phyloP scores from a whole-genome alignment of 2,888 invertebrate species.

The Sarcophaga variegata region DNA sequence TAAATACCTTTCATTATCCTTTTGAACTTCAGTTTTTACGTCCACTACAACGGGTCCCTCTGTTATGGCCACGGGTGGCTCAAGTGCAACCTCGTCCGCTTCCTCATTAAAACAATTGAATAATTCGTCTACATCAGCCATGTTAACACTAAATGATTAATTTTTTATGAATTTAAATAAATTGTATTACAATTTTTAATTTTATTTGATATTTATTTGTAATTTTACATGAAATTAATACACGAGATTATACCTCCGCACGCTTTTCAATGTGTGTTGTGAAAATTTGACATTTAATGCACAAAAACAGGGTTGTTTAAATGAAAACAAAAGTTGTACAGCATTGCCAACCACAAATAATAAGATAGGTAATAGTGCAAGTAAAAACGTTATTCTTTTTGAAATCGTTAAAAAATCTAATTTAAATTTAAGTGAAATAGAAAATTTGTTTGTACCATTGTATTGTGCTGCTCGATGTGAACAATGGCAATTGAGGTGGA shows the following conservation, averaged over 20 bases:
- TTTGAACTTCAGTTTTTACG: slow-evolving; percentile 30
- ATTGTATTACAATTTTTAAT: slow-evolving; percentile 15
- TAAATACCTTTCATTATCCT: slow-evolving; percentile 59
- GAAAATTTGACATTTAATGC: slow-evolving; percentile 42
- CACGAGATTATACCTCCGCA: slow-evolving; percentile 46
- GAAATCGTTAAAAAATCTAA: background rate
- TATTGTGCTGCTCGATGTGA: no score
- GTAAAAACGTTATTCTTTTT: background rate
- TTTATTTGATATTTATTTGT: slow-evolving; percentile 24
- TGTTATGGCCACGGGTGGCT: slow-evolving; percentile 31
- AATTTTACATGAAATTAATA: slow-evolving; percentile 32
- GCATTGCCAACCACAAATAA: slow-evolving; percentile 18
- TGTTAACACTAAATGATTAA: slow-evolving; percentile 46
- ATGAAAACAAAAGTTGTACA: background rate
- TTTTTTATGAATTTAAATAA: background rate
- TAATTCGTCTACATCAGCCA: slow-evolving; percentile 80
- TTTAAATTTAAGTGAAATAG: no score
- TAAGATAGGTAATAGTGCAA: background rate
- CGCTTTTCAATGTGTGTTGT: slow-evolving; percentile 46
- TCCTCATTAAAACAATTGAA: slow-evolving; percentile 80
- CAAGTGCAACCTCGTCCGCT: slow-evolving; percentile 65
- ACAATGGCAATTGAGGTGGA: no score
- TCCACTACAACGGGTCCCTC: slow-evolving; percentile 14
- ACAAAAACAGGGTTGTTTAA: slow-evolving; percentile 20
- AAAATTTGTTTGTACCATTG: no score